Conservation (phyloP, 2,888 invertebrate species). For the Cephus sareptanus region DNA sequence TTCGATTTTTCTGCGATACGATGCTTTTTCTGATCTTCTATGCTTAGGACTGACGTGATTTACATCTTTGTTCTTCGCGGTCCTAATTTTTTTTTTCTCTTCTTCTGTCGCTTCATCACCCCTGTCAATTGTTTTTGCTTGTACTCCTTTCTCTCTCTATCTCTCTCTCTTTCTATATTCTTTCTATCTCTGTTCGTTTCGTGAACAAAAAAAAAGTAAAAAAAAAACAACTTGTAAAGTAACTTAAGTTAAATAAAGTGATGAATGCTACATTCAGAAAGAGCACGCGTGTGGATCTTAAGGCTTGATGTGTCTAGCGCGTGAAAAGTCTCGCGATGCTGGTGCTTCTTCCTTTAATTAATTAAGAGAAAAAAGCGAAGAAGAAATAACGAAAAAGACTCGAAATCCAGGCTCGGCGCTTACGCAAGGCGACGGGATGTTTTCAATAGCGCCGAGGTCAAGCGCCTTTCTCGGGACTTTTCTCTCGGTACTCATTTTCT, state of each 20-base stretch:
- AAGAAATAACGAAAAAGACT: background rate
- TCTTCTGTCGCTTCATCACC: slow-evolving; percentile 4
- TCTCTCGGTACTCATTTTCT: background rate
- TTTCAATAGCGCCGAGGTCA: background rate
- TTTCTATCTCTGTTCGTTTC: background rate
- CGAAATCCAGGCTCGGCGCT: background rate
- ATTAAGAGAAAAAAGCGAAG: background rate
- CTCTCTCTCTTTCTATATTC: background rate
- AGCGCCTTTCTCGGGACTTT: background rate
- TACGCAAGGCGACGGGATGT: background rate
- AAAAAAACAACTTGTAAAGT: slow-evolving; percentile 3
- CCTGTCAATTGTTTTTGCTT: slow-evolving; percentile 7
- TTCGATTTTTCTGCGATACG: slow-evolving; percentile 1
- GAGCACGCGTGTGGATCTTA: background rate
- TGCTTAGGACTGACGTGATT: background rate
- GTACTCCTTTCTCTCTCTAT: background rate
- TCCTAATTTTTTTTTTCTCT: background rate
- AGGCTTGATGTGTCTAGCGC: background rate
- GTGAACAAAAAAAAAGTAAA: background rate
- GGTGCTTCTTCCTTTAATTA: background rate
- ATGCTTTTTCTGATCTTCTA: background rate
- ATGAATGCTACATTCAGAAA: slow-evolving; percentile 3
- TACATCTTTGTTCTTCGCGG: background rate
- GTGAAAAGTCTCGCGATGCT: background rate
- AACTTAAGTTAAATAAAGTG: slow-evolving; percentile 9